Evolutionary conservation across 2,888 invertebrate genomes (phyloP).

Genomic region (Rhimphoctona megacephalus): DNA sequence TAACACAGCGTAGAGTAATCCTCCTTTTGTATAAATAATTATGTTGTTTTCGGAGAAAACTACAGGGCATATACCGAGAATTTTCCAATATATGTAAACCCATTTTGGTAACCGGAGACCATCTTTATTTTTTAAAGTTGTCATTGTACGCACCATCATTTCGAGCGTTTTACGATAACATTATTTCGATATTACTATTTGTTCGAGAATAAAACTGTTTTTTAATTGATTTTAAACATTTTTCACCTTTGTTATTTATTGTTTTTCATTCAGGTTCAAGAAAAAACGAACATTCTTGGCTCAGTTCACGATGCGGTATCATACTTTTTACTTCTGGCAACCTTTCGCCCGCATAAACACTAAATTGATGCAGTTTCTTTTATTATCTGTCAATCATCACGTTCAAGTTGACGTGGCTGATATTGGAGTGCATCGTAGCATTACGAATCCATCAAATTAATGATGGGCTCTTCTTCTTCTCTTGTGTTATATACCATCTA

Average conservation of each 20-base stretch:
- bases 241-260: neutral
- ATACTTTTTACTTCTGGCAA: neutral
- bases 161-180: neutral
- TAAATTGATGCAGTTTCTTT: neutral
- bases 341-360: too few species aligned
- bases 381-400: neutral
- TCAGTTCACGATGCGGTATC: slow-evolving; percentile 5
- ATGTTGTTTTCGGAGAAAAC: slow-evolving; percentile 29
- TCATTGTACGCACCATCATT: neutral
- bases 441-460: slow-evolving; percentile 20
- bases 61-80: slow-evolving; percentile 67
- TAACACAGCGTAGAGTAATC: slow-evolving; percentile 51
- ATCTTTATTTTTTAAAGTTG: neutral
- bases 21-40: slow-evolving; percentile 23
- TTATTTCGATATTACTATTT: neutral
- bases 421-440: neutral
- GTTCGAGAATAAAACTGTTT: neutral
- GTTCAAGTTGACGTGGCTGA: neutral
- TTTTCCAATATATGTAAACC: slow-evolving; percentile 57
- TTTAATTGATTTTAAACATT: neutral
- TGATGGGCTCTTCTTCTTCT: neutral
- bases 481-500: neutral
- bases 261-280: neutral
- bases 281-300: slow-evolving; percentile 9
- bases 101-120: neutral